Evolutionary conservation across 2,113 vertebrate genomes (phyloP).

Genomic region (Picathartes gymnocephalus): DNA sequence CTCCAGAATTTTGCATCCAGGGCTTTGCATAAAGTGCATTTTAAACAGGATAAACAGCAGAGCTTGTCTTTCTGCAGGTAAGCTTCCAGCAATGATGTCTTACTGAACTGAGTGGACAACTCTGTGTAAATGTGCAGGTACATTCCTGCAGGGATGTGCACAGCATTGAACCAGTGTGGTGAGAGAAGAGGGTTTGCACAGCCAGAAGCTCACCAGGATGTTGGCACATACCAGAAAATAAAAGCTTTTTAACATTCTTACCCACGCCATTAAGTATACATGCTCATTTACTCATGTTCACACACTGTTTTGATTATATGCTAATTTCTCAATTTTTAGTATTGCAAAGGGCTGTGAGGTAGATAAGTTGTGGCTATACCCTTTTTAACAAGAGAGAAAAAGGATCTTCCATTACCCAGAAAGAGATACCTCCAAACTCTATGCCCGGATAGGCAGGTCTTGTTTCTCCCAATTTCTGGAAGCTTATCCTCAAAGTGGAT

Average conservation of each 20-base stretch:
- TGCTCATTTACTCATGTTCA: not conserved
- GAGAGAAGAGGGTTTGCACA: not conserved
- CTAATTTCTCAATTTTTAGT: not conserved
- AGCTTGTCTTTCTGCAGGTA: not conserved
- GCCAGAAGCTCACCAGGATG: not conserved
- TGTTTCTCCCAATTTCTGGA: not conserved
- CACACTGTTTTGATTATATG: not conserved
- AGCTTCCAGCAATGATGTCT: not conserved
- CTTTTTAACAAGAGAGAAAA: not conserved
- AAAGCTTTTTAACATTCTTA: not conserved
- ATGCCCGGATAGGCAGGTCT: not conserved
- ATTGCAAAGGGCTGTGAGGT: not conserved
- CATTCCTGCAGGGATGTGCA: not conserved
- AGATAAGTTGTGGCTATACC: not conserved
- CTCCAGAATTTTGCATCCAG: too few relatives aligned
- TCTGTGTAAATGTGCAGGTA: not conserved
- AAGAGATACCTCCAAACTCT: not conserved
- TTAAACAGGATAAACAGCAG: not conserved
- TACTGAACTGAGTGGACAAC: not conserved
- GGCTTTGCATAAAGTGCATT: not conserved
- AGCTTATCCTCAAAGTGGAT: not conserved
- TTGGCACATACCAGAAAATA: not conserved
- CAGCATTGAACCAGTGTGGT: fast-evolving
- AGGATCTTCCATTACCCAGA: not conserved
- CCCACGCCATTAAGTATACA: not conserved